A percentile compares a stretch with the other conserved stretches of the same genome.
phyloP scores from a whole-genome alignment of 2,888 invertebrate genomes.

The Acleris laterana region DNA sequence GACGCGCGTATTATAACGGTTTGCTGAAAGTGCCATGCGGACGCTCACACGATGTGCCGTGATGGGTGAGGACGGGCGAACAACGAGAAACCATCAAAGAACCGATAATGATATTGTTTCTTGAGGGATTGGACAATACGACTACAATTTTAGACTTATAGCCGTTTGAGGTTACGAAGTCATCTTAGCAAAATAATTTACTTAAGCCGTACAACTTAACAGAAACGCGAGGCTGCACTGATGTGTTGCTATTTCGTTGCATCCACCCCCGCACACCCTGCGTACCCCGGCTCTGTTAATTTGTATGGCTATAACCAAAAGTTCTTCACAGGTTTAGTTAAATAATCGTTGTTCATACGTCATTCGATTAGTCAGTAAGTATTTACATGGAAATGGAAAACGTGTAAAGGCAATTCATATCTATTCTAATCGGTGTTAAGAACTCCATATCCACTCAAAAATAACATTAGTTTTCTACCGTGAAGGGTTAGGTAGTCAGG shows the following conservation, averaged over 20 bases:
- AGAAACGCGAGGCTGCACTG: too few species aligned
- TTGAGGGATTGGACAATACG: background rate
- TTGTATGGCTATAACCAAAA: background rate
- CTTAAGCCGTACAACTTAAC: too few species aligned
- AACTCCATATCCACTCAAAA: slow-evolving; percentile 60
- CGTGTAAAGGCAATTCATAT: slow-evolving; percentile 54
- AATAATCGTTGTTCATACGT: slow-evolving; percentile 62
- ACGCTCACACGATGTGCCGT: slow-evolving; percentile 79
- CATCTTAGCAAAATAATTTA: too few species aligned
- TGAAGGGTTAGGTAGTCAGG: slow-evolving; percentile 46
- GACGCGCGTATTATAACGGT: slow-evolving; percentile 80
- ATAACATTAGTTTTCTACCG: slow-evolving; percentile 33
- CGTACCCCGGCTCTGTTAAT: too few species aligned
- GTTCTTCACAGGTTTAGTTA: slow-evolving; percentile 1
- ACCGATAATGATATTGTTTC: background rate
- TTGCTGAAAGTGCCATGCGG: slow-evolving; percentile 84
- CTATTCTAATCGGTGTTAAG: slow-evolving; percentile 65
- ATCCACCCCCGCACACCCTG: too few species aligned
- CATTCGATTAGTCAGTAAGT: slow-evolving; percentile 60
- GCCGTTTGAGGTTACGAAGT: too few species aligned
- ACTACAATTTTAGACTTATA: background rate
- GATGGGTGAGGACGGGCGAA: slow-evolving; percentile 61
- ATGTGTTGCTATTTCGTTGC: too few species aligned
- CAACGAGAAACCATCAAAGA: slow-evolving; percentile 48
- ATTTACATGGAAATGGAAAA: slow-evolving; percentile 58